A percentile compares a stretch with the other conserved stretches of the same genome.
These are phyloP conservation scores for Molorchus minor DNA, from an alignment of 2,888 invertebrate species.

Conservation along the genomic window DNA sequence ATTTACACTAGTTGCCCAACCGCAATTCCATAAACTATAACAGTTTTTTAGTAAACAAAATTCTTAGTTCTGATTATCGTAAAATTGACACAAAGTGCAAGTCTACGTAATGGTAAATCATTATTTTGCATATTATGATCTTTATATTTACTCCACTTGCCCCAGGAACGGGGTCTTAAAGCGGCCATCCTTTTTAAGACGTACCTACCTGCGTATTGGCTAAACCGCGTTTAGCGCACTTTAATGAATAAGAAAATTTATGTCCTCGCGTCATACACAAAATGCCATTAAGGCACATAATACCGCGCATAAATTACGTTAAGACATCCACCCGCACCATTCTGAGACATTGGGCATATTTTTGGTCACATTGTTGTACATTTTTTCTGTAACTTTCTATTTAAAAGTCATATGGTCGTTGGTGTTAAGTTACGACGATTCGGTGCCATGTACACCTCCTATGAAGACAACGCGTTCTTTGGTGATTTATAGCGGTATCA, in stretches of 20 bases:
- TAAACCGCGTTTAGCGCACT: conserved; percentile 12
- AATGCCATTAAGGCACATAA: conserved; percentile 28
- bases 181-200: conserved; percentile 28
- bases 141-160: conserved; percentile 5
- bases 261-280: conserved; percentile 20
- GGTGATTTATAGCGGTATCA: not conserved
- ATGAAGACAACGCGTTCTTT: not conserved
- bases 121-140: not conserved
- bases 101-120: too few species aligned
- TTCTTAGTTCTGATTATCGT: too few species aligned
- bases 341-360: conserved; percentile 18
- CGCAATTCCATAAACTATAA: too few species aligned
- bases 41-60: too few species aligned
- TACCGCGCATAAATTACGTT: conserved; percentile 26
- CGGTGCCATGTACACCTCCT: not conserved
- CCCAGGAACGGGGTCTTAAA: too few species aligned
- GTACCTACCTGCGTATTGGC: conserved; percentile 26
- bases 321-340: conserved; percentile 29
- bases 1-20: too few species aligned
- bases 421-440: not conserved
- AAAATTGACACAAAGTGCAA: too few species aligned
- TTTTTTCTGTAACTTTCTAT: conserved; percentile 7
- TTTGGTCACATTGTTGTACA: not conserved
- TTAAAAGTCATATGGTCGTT: too few species aligned
- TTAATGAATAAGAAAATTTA: conserved; percentile 35